Evolutionary conservation across 2,888 invertebrate genomes (phyloP), one percentile per base, ranked within the genome.

Genomic region (Drosophila histrio): DNA sequence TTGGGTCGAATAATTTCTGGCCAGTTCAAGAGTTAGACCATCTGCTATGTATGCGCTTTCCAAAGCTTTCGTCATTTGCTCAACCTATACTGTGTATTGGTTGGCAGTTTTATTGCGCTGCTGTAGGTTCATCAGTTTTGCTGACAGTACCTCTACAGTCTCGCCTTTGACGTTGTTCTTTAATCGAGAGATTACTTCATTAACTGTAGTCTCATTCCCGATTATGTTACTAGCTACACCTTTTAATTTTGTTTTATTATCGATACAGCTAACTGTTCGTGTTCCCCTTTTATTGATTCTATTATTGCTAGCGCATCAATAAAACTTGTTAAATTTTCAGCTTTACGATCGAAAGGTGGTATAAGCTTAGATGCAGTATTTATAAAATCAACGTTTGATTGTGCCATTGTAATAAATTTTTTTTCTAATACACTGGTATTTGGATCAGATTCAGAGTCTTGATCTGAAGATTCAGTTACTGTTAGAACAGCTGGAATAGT

Each of bases 21-120:
- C 56, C 44, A 62, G n/a, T 34, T 50, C 44, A 24, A 41, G 9
- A 2, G 41, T 4, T 53, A 57, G 17, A 1, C 63, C 63, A n/a
- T 63, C 50, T 41, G 44, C 13, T 57, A 52, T 57, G 34, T 50
- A 62, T 13, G 54, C 61, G 34, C 54, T 34, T 54, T 62, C 61
- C 22, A 54, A 47, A 0, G 17, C 26, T 32, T 61, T 57, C 17
- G 66, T 34, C 43, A 50, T 17, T 13, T 61, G 44, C 22, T 50
- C 17, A 22, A 60, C 22, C 36, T 52, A 41, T 44, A 11, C 15
- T 41, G 17, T 44, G 13, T 41, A 53, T 19, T 43, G 46, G 39
- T 58, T 57, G 22, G 58, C 58, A 43, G 58, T 39, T 53, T 58
- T 64, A 26, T 53, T 59, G 30, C 41, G 52, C 34, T 64, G 53